Base-by-base conservation (phyloP, 2,113 vertebrate genomes). In the Capreolus pygargus region DNA sequence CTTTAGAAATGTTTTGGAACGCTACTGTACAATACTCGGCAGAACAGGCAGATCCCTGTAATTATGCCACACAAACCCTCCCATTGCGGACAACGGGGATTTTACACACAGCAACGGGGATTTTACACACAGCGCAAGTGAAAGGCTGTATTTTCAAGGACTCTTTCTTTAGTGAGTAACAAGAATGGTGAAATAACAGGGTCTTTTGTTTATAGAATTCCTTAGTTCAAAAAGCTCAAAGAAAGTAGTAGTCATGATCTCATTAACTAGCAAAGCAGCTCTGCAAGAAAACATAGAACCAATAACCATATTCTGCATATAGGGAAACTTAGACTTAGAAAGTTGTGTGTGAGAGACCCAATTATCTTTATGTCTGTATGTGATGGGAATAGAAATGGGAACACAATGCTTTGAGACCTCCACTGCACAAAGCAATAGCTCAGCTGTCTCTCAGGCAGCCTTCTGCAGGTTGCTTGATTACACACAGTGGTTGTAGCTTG, bases 131-230 rank as follows among this genome's bases (percentile, higher is more conserved):
- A 96, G 89, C 97, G 74, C 61, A 94, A 97, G 79, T 98, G 97
- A 98, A 98, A 98, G 96, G 89, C 94, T 97, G 7, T 97, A 96
- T 97, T 98, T 98, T 97, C 84, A 90, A 58, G 64, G 54, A 95
- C 91, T 28, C 21, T 97, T 98, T 96, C 96, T 95, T 96, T 89
- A 96, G 95, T 96, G 89, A 97, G 91, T 94, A 97, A 96, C 86
- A 95, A 97, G 97, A 96, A 43, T 92, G 79, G 92, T 95, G 84
- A 97, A 98, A 98, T 96, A 98, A 98, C 96, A 98, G 96, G 45
- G 58, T 93, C 93, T 98, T 98, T 98, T 97, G 97, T 98, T 97
- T 97, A 85, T 92, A 96, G 89, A 95, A 93, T 85, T 84, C 36
- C 86, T 97, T 96, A 95, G 70, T 93, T 97, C 93, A 95, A 96